These are phyloP conservation scores for Cataglyphis hispanica DNA, from an alignment of 1,140 invertebrate species.

Conservation along the genomic window DNA sequence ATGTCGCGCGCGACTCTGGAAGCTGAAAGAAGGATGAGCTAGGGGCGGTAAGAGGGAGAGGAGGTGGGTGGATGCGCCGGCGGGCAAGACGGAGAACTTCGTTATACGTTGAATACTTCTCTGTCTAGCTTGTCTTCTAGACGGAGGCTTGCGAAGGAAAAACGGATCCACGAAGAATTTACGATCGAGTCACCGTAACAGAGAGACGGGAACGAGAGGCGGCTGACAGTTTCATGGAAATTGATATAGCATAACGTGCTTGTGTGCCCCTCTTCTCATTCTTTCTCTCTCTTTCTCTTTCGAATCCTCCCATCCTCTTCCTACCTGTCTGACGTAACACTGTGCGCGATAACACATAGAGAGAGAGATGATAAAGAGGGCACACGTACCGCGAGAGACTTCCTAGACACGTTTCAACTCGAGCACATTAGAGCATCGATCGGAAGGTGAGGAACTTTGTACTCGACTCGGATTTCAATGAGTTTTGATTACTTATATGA, in stretches of 20 bases:
- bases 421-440: constrained; percentile 57
- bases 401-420: constrained; percentile 62
- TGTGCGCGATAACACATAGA: constrained; percentile 57
- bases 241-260: constrained; percentile 63
- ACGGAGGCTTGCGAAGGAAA: constrained; percentile 7
- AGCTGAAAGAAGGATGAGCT: constrained; percentile 31
- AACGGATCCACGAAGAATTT: constrained; percentile 58
- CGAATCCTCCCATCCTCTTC: background rate
- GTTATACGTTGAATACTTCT: constrained; percentile 35
- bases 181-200: constrained; percentile 47
- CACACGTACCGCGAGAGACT: constrained; percentile 56
- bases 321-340: constrained; percentile 42
- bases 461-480: constrained; percentile 47
- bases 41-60: background rate
- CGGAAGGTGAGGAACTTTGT: background rate
- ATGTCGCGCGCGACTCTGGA: constrained; percentile 42
- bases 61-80: background rate
- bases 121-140: constrained; percentile 3
- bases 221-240: constrained; percentile 57
- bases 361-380: constrained; percentile 43
- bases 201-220: constrained; percentile 29
- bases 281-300: constrained; percentile 4
- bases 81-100: constrained; percentile 57
- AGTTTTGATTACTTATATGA: constrained; percentile 43
- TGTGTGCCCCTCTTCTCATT: constrained; percentile 1